These are phyloP conservation scores for Pelosia muscerda DNA, from an alignment of 2,888 invertebrate genomes.

Conservation along the genomic window DNA sequence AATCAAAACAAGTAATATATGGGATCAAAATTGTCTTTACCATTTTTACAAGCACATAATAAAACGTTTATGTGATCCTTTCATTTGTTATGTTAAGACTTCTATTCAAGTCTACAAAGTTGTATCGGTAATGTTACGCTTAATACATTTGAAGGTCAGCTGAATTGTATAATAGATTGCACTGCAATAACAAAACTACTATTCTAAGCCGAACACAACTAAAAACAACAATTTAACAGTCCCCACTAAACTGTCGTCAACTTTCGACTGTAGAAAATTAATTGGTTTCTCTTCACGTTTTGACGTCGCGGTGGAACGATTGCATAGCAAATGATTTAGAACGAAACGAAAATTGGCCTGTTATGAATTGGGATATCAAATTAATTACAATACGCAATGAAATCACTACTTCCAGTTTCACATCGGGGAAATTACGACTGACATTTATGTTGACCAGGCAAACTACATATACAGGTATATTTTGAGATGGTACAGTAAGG, in stretches of 20 bases:
- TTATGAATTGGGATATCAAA: neutral
- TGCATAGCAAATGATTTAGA: constrained; percentile 5
- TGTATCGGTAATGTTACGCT: neutral
- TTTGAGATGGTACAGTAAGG: too few species aligned
- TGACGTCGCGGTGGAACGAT: constrained; percentile 16
- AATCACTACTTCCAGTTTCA: neutral
- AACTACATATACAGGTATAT: too few species aligned
- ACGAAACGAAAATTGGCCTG: constrained; percentile 3
- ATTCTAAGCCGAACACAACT: neutral
- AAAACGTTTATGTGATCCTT: neutral
- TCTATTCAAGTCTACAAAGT: neutral
- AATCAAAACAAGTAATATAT: too few species aligned
- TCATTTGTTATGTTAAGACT: neutral
- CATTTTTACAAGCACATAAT: too few species aligned
- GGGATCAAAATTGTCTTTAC: too few species aligned
- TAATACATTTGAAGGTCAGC: neutral
- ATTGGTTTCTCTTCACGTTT: constrained; percentile 25
- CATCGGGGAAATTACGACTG: neutral
- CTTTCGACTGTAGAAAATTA: constrained; percentile 39
- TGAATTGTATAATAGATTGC: too few species aligned
- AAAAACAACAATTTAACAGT: neutral
- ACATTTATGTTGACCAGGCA: too few species aligned
- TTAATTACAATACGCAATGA: neutral
- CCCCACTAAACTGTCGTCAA: constrained; percentile 25
- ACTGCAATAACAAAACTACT: too few species aligned